A percentile compares a stretch with the other conserved stretches of the same genome.
These are phyloP conservation scores for Pristionchus entomophagus DNA, from an alignment of 2,888 invertebrate genomes.

Conservation along the genomic window DNA sequence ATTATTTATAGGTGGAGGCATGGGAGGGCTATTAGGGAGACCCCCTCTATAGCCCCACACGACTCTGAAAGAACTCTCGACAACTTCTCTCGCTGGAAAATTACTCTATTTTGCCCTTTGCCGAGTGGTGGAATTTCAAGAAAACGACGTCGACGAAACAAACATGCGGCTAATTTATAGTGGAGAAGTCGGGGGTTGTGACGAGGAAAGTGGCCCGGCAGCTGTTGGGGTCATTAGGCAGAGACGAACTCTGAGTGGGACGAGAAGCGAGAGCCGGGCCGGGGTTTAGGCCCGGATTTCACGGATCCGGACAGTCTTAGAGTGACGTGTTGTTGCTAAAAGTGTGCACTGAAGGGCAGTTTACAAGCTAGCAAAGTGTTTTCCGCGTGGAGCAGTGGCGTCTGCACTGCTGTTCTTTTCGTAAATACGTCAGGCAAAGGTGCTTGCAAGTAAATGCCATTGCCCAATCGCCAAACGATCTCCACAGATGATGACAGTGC, in stretches of 20 bases:
- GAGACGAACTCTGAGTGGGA: neutral
- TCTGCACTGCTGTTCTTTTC: too few relatives aligned
- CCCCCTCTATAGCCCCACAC: too few relatives aligned
- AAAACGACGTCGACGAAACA: neutral
- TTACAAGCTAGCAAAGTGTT: too few relatives aligned
- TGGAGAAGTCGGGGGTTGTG: neutral
- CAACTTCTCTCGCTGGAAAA: neutral
- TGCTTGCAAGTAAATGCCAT: too few relatives aligned
- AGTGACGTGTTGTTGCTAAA: too few relatives aligned
- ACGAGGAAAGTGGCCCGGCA: neutral
- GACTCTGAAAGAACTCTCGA: neutral
- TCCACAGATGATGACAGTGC: too few relatives aligned
- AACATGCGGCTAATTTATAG: slow-evolving; percentile 8
- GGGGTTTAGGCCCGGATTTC: neutral
- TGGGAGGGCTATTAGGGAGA: neutral
- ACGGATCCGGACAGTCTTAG: too few relatives aligned
- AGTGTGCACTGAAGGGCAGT: too few relatives aligned
- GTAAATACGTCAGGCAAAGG: too few relatives aligned
- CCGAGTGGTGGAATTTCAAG: neutral
- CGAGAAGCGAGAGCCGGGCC: neutral
- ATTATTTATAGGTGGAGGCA: neutral
- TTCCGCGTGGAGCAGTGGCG: too few relatives aligned
- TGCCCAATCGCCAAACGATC: too few relatives aligned
- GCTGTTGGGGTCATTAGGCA: neutral
- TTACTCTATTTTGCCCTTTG: neutral